Evolutionary conservation across 2,797 vertebrate species (phyloP).

Genomic region (Siniperca scherzeri): DNA sequence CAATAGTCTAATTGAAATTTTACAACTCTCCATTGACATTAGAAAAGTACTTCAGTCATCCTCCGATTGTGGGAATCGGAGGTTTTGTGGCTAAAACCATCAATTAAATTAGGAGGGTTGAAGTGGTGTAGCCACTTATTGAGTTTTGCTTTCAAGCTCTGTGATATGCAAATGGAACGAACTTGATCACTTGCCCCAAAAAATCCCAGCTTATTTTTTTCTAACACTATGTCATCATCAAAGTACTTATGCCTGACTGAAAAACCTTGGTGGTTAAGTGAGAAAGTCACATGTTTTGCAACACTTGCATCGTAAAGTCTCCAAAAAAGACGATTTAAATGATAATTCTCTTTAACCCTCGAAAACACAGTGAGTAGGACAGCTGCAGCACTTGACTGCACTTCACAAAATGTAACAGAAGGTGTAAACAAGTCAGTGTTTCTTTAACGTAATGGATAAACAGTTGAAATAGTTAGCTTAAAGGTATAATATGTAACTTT

Average conservation of each 20-base stretch:
- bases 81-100: conserved; percentile 38
- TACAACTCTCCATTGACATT: neutral
- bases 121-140: conserved; percentile 10
- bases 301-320: neutral
- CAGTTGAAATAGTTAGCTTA: neutral
- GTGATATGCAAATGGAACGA: conserved; percentile 29
- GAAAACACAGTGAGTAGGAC: neutral
- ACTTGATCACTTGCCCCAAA: neutral
- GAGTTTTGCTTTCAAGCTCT: conserved; percentile 45
- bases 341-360: conserved; percentile 3
- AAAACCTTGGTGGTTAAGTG: conserved; percentile 34
- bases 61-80: neutral
- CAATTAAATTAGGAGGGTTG: conserved; percentile 1
- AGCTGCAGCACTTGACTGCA: neutral
- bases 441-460: neutral
- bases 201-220: neutral
- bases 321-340: neutral
- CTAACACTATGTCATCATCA: conserved; percentile 9
- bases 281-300: conserved; percentile 22
- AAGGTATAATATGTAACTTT: no score
- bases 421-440: neutral
- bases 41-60: neutral
- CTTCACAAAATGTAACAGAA: neutral
- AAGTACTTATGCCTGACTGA: conserved; percentile 11
- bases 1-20: conserved; percentile 2